Percentiles rank a stretch among this genome's conserved stretches.
These are phyloP conservation scores for Dolichotis patagonum DNA, from an alignment of 2,113 vertebrate genomes.

Conservation along the genomic window DNA sequence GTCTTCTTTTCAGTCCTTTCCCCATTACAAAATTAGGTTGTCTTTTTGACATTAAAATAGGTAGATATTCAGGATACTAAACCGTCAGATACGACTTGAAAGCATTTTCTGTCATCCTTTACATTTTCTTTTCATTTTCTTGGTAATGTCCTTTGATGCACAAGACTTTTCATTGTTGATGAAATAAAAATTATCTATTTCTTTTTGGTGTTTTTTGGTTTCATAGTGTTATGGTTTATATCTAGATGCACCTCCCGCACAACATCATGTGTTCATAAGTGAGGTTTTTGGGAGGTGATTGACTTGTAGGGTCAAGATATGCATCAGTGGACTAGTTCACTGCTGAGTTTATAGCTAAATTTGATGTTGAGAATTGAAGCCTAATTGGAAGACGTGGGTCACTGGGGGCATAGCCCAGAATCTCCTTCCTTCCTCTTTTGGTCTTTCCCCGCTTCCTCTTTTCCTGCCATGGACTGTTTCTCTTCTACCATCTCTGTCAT, in stretches of 20 bases:
- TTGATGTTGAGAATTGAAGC: background rate
- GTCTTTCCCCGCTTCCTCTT: too few relatives aligned
- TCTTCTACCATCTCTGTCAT: background rate
- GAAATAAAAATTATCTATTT: background rate
- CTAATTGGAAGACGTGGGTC: background rate
- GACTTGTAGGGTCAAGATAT: background rate
- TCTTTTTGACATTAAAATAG: background rate
- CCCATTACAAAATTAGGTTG: background rate
- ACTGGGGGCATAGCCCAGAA: background rate
- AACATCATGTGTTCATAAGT: background rate
- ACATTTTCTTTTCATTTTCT: background rate
- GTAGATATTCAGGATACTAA: background rate
- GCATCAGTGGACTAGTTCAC: background rate
- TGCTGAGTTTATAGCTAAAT: background rate
- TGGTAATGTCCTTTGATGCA: background rate
- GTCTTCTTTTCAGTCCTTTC: background rate
- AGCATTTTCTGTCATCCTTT: background rate
- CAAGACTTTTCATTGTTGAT: background rate
- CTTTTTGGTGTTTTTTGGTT: background rate
- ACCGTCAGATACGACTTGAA: background rate
- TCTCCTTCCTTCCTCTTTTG: too few relatives aligned
- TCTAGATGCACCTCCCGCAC: background rate
- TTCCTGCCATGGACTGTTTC: too few relatives aligned
- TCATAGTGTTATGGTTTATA: background rate
- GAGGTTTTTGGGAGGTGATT: background rate